Evolutionary conservation across 2,113 vertebrate species (phyloP).

Genomic region (Spilogale gracilis): DNA sequence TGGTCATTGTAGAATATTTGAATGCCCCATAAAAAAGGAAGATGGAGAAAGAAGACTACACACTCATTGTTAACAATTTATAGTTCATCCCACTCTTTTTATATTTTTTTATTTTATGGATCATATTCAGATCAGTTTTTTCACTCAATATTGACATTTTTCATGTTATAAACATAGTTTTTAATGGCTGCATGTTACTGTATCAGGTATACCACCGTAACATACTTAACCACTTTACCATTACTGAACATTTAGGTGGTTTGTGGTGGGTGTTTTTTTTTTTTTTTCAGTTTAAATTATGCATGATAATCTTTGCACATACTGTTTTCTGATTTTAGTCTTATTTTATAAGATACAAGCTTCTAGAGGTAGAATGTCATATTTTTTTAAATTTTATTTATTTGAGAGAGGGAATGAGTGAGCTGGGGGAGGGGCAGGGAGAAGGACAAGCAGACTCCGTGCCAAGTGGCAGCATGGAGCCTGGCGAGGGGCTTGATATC

Average conservation of each 20-base stretch:
- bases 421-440: background rate
- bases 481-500: background rate
- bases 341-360: slow-evolving; percentile 42
- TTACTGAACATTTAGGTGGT: background rate
- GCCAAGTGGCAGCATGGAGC: background rate
- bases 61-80: background rate
- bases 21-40: background rate
- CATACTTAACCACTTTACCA: slow-evolving; percentile 24
- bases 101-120: background rate
- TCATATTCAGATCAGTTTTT: slow-evolving; percentile 23
- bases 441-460: background rate
- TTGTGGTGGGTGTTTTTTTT: background rate
- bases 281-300: slow-evolving; percentile 27
- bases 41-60: background rate
- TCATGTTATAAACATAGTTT: slow-evolving; percentile 38
- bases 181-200: slow-evolving; percentile 9
- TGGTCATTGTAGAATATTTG: background rate
- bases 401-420: background rate
- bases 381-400: background rate
- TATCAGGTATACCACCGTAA: background rate
- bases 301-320: background rate
- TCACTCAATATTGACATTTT: slow-evolving; percentile 27
- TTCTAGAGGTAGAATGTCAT: slow-evolving; percentile 32
- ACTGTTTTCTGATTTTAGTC: slow-evolving; percentile 48
- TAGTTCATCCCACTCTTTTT: slow-evolving; percentile 23